phyloP scores from a whole-genome alignment of 2,797 vertebrate species.

The Lagodon rhomboides region DNA sequence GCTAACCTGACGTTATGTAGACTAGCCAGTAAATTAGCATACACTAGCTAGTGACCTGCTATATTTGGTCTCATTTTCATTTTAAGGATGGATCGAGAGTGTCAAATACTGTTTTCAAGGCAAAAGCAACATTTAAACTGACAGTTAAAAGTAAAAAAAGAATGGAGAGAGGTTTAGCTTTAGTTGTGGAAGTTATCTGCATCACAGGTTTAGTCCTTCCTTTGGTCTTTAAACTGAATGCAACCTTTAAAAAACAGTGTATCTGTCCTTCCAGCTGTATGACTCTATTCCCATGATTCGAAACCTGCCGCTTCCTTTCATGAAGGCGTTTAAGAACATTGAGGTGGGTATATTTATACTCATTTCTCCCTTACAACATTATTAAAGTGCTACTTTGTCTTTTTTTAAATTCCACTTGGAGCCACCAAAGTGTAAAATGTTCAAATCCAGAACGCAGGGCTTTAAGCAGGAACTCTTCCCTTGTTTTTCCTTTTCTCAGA shows the following conservation, averaged over 20 bases:
- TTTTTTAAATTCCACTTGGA: neutral
- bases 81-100: neutral
- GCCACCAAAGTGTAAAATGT: neutral
- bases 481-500: conserved; percentile 17
- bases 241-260: neutral
- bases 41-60: neutral
- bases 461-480: neutral
- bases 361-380: neutral
- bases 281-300: conserved; percentile 58
- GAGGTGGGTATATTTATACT: neutral
- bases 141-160: no score
- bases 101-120: neutral
- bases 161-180: no score
- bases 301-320: conserved; percentile 62
- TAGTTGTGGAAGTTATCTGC: neutral
- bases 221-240: neutral
- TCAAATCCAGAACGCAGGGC: neutral
- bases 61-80: neutral
- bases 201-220: neutral
- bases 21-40: neutral
- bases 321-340: conserved; percentile 49
- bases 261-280: conserved; percentile 66
- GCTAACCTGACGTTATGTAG: neutral
- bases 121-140: neutral
- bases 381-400: neutral